phyloP scores from a whole-genome alignment of 1,140 invertebrate genomes.

The Camponotus vicinus region DNA sequence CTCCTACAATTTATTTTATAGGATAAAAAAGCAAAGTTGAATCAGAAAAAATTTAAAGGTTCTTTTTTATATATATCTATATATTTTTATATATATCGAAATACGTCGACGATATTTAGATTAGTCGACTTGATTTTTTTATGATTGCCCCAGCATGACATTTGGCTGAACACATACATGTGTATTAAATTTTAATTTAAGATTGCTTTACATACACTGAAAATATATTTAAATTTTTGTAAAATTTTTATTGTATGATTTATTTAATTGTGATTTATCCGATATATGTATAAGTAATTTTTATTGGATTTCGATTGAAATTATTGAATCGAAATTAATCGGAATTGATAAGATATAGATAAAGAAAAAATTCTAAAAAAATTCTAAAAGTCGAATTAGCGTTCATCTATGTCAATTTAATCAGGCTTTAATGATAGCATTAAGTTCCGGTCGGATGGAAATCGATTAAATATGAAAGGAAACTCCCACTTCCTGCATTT shows the following conservation, averaged over 20 bases:
- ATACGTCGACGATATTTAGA: not conserved
- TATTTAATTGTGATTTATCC: too few species aligned
- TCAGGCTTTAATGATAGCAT: not conserved
- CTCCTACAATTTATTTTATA: conserved; percentile 12
- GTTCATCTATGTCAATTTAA: not conserved
- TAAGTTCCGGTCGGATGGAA: not conserved
- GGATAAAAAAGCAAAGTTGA: conserved; percentile 15
- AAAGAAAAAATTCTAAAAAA: not conserved
- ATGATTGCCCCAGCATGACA: not conserved
- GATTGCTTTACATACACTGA: not conserved
- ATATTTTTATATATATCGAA: not conserved
- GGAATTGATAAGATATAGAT: not conserved
- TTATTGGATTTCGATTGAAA: not conserved
- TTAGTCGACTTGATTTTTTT: not conserved
- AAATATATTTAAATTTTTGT: not conserved
- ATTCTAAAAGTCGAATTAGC: not conserved
- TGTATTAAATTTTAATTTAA: conserved; percentile 4
- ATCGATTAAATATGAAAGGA: conserved; percentile 42
- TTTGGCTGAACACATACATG: not conserved
- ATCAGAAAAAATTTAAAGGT: not conserved
- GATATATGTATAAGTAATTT: not conserved
- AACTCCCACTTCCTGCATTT: conserved; percentile 2
- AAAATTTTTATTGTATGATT: not conserved
- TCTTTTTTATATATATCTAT: not conserved
- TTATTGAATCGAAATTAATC: too few species aligned